Base-by-base conservation (phyloP, 2,797 vertebrate species). In the Gymnoscopelus braueri region DNA sequence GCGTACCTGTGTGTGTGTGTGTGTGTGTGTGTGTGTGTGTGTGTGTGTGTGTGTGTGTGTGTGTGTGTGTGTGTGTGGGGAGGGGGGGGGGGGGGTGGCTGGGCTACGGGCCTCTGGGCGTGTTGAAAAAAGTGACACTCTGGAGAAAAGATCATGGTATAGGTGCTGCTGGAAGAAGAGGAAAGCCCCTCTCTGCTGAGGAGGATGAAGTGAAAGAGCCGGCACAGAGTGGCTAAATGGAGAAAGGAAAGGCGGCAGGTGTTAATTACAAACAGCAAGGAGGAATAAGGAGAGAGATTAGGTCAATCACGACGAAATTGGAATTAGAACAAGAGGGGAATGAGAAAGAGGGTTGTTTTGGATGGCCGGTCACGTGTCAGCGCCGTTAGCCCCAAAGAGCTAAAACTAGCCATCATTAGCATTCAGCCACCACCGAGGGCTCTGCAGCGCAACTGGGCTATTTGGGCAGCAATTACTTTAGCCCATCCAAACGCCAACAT, bases 181-280 rank as follows among this genome's bases (percentile, higher is more conserved):
- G 26, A 73, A 57, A 32, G 79, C 55, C 75, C 67, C 19, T 19
- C 58, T 67, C 44, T 51, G 82, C 70, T 65, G 78, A 73, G 63
- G 68, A 66, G 83, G 26, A 29, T 0, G 26, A 29, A 81, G 64
- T 59, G n/a, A 72, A 50, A 75, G 78, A 87, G 81, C 86, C 80
- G 86, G 88, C 87, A 88, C 1, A 81, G 85, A 73, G 82, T 87
- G 76, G 79, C 87, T 89, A 86, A 89, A 92, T 84, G 81, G 85
- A 91, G 87, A 84, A 77, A 88, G 84, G 88, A 91, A 91, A 84
- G 84, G 77, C 86, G 79, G 83, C 82, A 79, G 91, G 90, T 88
- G 88, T 92, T 91, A 92, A 93, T 93, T 93, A 92, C 92, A 93
- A 91, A 93, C 89, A 93, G 90, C 86, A 82, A 84, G 84, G 79